These are phyloP conservation scores for Drosophila tropicalis DNA, from an alignment of 1,140 invertebrate genomes.

Conservation along the genomic window DNA sequence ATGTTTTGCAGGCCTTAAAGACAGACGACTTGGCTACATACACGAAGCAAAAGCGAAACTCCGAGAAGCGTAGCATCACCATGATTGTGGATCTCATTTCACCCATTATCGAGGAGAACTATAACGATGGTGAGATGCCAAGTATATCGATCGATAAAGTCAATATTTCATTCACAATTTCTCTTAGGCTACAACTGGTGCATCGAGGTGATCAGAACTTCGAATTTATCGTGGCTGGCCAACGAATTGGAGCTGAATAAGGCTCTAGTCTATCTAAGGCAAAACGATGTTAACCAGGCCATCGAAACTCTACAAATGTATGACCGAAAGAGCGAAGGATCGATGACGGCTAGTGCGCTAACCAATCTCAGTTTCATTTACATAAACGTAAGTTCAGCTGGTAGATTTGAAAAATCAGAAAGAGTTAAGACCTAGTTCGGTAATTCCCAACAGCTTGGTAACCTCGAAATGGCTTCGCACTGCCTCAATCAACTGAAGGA, in stretches of 20 bases:
- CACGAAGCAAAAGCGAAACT: conserved; percentile 89
- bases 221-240: conserved; percentile 89
- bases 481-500: conserved; percentile 91
- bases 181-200: conserved; percentile 89
- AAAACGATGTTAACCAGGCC: conserved; percentile 91
- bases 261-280: conserved; percentile 94
- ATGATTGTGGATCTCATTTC: conserved; percentile 96
- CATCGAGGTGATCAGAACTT: conserved; percentile 91
- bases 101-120: conserved; percentile 91
- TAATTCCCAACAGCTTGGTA: conserved; percentile 87
- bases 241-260: conserved; percentile 97
- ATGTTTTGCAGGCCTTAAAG: conserved; percentile 90
- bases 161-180: not conserved
- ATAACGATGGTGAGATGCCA: conserved; percentile 87
- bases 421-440: not conserved
- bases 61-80: conserved; percentile 93
- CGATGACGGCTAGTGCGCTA: conserved; percentile 92
- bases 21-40: conserved; percentile 91
- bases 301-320: conserved; percentile 95
- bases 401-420: not conserved
- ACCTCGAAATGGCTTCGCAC: conserved; percentile 92
- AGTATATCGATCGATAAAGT: not conserved
- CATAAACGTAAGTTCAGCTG: conserved; percentile 87
- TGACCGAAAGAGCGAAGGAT: conserved; percentile 93
- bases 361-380: conserved; percentile 97